A percentile compares a stretch with the other conserved stretches of the same genome.
These are phyloP conservation scores for Knipowitschia caucasica DNA, from an alignment of 2,797 vertebrate genomes.

Conservation along the genomic window DNA sequence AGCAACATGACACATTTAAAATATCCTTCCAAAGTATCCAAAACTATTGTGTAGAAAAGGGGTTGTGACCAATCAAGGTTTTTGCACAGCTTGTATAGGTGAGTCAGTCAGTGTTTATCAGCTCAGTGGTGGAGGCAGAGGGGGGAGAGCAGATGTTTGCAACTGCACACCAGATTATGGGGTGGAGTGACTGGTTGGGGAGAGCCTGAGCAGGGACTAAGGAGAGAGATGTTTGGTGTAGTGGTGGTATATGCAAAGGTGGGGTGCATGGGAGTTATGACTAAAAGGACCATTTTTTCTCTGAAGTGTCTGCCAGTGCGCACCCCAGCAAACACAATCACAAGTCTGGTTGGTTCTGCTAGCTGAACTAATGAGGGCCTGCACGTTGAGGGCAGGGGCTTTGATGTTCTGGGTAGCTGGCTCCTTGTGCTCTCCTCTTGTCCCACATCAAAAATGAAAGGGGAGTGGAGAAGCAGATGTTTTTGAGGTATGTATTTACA, in stretches of 20 bases:
- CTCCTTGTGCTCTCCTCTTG: conserved; percentile 76
- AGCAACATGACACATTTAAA: conserved; percentile 33
- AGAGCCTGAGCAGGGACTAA: conserved; percentile 47
- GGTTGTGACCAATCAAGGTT: conserved; percentile 9
- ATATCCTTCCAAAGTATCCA: conserved; percentile 10
- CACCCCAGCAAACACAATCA: conserved; percentile 83
- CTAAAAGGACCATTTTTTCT: conserved; percentile 78
- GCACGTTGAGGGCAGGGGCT: conserved; percentile 73
- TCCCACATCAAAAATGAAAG: conserved; percentile 82
- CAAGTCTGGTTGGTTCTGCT: conserved; percentile 80
- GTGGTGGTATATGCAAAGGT: conserved; percentile 61
- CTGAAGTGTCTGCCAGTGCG: conserved; percentile 82
- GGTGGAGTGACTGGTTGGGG: conserved; percentile 72
- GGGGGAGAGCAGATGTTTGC: conserved; percentile 77
- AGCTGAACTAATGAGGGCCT: conserved; percentile 84
- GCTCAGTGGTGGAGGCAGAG: conserved; percentile 66
- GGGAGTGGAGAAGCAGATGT: conserved; percentile 83
- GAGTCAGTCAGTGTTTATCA: conserved; percentile 77
- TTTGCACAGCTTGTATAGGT: conserved; percentile 33
- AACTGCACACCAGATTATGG: conserved; percentile 83
- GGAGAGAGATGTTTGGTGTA: conserved; percentile 46
- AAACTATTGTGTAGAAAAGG: not conserved
- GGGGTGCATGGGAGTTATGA: conserved; percentile 71
- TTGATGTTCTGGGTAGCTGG: conserved; percentile 84
- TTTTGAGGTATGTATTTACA: conserved; percentile 77